phyloP scores from a whole-genome alignment of 2,113 vertebrate species.

The Collichthys lucidus region DNA sequence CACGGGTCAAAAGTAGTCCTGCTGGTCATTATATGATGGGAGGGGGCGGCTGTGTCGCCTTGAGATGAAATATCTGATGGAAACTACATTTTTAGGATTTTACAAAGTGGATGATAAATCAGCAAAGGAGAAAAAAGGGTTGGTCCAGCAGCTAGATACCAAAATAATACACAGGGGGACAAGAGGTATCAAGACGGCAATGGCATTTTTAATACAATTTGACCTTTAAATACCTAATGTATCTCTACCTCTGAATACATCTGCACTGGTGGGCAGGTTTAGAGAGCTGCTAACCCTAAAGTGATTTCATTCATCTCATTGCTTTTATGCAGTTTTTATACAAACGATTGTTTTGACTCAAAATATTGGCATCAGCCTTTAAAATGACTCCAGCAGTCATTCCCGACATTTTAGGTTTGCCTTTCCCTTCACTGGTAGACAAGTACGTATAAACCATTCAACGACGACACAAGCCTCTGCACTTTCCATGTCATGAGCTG shows the following conservation, averaged over 20 bases:
- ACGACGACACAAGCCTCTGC: too few relatives aligned
- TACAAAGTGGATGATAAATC: not conserved
- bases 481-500: not conserved
- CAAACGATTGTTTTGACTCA: not conserved
- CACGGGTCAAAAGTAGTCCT: not conserved
- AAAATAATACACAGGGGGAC: not conserved
- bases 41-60: not conserved
- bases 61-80: not conserved
- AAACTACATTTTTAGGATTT: not conserved
- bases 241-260: not conserved
- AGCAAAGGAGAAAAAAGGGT: not conserved
- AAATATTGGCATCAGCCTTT: not conserved
- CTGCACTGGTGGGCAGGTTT: not conserved
- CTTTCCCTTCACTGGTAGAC: not conserved
- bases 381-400: not conserved
- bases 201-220: not conserved
- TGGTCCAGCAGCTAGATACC: not conserved
- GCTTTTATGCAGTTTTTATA: not conserved
- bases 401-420: not conserved
- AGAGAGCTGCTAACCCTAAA: slow-evolving; percentile 6
- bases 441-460: not conserved
- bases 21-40: not conserved
- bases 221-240: slow-evolving; percentile 18
- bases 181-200: not conserved
- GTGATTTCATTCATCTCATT: not conserved